Percentiles rank a stretch among this genome's conserved stretches.
Conservation (phyloP, 2,113 vertebrate species). For the Cyanistes caeruleus region DNA sequence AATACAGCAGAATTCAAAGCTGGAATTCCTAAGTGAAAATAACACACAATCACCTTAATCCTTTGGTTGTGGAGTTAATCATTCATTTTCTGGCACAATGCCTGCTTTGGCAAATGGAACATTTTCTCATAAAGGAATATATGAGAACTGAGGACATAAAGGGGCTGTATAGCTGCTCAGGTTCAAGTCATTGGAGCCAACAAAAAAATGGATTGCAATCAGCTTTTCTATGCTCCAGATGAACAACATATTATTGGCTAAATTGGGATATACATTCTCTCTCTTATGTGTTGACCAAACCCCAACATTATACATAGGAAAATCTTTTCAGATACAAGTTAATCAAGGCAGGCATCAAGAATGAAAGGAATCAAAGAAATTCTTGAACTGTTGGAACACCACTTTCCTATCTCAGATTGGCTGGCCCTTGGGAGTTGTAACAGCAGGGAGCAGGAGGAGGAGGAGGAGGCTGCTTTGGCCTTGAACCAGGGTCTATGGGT, state of each 20-base stretch:
- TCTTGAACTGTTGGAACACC: background rate
- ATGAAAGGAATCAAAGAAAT: background rate
- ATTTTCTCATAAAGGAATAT: background rate
- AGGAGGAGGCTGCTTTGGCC: background rate
- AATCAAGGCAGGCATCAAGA: background rate
- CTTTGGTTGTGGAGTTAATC: background rate
- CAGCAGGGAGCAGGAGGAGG: background rate
- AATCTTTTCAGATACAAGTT: background rate
- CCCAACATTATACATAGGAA: background rate
- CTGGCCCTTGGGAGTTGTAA: background rate
- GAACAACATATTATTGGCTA: background rate
- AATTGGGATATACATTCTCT: background rate
- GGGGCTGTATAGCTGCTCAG: background rate
- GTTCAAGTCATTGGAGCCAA: background rate
- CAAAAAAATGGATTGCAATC: background rate
- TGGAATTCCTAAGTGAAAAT: background rate
- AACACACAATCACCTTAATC: background rate
- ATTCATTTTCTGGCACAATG: background rate
- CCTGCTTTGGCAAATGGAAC: background rate
- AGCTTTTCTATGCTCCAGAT: background rate
- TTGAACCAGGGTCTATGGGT: background rate
- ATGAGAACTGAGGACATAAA: background rate
- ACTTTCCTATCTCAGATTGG: background rate
- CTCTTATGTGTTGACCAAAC: background rate
- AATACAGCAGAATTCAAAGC: background rate